These are phyloP conservation scores for Prenolepis imparis DNA, from an alignment of 2,888 invertebrate genomes.

Conservation along the genomic window DNA sequence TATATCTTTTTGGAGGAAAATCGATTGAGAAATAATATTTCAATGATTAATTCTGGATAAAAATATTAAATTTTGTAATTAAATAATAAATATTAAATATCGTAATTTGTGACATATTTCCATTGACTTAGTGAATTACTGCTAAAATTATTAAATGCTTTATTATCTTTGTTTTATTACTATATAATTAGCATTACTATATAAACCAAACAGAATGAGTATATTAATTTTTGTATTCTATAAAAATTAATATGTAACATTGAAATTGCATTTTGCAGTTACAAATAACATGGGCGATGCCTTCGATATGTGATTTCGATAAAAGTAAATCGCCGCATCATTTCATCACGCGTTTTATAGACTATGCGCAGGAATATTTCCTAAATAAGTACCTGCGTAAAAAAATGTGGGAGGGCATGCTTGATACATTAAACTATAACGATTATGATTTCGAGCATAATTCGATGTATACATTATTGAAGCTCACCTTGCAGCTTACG, in stretches of 20 bases:
- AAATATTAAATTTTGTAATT: too few relatives aligned
- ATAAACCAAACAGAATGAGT: too few relatives aligned
- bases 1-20: not conserved
- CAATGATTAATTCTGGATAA: too few relatives aligned
- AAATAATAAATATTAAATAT: too few relatives aligned
- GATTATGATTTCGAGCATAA: slow-evolving; percentile 93
- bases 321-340: too few relatives aligned
- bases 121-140: not conserved
- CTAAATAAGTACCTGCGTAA: slow-evolving; percentile 91
- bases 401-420: slow-evolving; percentile 93
- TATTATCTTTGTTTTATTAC: too few relatives aligned
- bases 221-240: not conserved
- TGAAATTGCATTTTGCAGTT: slow-evolving; percentile 83
- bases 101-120: too few relatives aligned
- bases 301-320: slow-evolving; percentile 89
- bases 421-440: slow-evolving; percentile 89
- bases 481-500: slow-evolving; percentile 91
- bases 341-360: too few relatives aligned
- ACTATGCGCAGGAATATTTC: too few relatives aligned
- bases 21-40: not conserved
- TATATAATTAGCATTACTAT: too few relatives aligned
- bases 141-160: not conserved
- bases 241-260: slow-evolving; percentile 5
- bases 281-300: slow-evolving; percentile 90
- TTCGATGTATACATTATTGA: slow-evolving; percentile 92